These are phyloP conservation scores for Odontophorus gujanensis DNA, from an alignment of 2,113 vertebrate species.

Conservation along the genomic window DNA sequence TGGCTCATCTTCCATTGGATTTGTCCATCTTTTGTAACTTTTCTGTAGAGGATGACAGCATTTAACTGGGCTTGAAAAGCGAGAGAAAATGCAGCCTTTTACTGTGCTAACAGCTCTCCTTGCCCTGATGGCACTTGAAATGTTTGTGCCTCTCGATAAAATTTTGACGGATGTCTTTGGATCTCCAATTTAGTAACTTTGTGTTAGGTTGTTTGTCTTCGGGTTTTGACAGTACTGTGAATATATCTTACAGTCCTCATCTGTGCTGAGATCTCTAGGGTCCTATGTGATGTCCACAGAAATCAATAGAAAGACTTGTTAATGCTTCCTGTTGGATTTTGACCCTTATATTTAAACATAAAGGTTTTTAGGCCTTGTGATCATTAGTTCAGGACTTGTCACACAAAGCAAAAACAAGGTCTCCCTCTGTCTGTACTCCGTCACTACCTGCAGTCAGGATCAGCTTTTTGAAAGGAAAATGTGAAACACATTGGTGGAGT, in stretches of 20 bases:
- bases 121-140: neutral
- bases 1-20: neutral
- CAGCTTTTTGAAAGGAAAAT: neutral
- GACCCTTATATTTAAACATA: neutral
- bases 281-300: neutral
- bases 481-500: neutral
- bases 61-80: neutral
- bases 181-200: neutral
- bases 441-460: neutral
- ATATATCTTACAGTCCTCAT: neutral
- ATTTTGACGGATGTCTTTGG: neutral
- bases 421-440: neutral
- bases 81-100: neutral
- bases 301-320: neutral
- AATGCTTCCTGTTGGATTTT: neutral
- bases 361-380: neutral
- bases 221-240: constrained; percentile 8
- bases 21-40: neutral
- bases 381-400: neutral
- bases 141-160: neutral
- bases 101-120: fast-evolving
- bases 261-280: neutral
- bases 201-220: neutral
- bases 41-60: neutral
- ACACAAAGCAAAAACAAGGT: neutral